Percentiles rank a stretch among this genome's conserved stretches.
Evolutionary conservation across 2,113 vertebrate genomes (phyloP).

Genomic region (Apteryx mantelli): DNA sequence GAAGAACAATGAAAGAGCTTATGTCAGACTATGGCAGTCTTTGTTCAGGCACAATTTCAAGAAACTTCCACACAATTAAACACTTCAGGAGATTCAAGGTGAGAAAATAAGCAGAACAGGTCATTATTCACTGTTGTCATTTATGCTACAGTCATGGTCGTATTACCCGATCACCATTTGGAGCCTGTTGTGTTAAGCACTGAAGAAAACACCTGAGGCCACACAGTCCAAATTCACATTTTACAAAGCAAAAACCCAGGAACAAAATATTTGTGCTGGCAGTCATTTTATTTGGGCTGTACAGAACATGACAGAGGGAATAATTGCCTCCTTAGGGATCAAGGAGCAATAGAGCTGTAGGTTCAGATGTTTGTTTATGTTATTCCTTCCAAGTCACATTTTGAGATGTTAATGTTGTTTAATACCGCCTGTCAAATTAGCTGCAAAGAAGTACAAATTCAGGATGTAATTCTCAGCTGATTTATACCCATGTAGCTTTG

Average conservation of each 20-base stretch:
- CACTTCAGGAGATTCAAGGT: not conserved
- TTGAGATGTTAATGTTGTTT: not conserved
- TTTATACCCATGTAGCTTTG: not conserved
- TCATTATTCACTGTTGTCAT: not conserved
- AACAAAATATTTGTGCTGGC: constrained; percentile 22
- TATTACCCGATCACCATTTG: not conserved
- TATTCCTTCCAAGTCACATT: not conserved
- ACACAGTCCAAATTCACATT: not conserved
- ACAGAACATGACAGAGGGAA: not conserved
- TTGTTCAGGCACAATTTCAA: not conserved
- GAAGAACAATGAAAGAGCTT: not conserved
- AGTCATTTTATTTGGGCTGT: not conserved
- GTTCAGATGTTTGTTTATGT: constrained; percentile 1
- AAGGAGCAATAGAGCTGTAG: not conserved
- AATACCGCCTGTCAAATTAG: not conserved
- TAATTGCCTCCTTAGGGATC: not conserved
- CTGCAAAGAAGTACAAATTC: not conserved
- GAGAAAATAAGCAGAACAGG: not conserved
- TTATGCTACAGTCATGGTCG: not conserved
- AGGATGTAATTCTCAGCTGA: not conserved
- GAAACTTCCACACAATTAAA: not conserved
- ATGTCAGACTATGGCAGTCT: not conserved
- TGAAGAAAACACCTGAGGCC: not conserved
- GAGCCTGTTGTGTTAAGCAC: not conserved
- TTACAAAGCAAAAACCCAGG: not conserved